Percentiles rank a stretch among this genome's conserved stretches.
phyloP scores from a whole-genome alignment of 2,888 invertebrate species.

The Coelinius sp. region DNA sequence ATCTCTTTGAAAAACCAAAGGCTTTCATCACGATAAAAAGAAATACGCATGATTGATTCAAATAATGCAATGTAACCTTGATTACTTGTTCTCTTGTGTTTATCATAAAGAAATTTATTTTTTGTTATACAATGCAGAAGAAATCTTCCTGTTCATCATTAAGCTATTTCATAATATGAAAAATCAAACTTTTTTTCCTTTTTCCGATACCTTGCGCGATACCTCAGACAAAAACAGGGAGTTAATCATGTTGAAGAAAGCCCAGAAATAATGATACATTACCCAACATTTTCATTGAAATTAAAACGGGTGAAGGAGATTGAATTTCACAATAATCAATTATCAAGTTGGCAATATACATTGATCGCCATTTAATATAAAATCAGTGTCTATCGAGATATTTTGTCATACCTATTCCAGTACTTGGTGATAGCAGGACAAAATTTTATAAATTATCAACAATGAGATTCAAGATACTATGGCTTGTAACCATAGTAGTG shows the following conservation, averaged over 20 bases:
- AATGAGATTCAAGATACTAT: background rate
- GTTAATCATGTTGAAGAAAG: background rate
- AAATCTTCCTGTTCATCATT: background rate
- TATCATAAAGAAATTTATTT: background rate
- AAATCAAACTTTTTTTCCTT: background rate
- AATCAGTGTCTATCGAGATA: background rate
- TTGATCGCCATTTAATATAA: slow-evolving; percentile 8
- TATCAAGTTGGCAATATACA: background rate
- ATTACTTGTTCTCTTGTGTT: background rate
- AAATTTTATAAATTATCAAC: background rate
- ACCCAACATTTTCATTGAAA: background rate
- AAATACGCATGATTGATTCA: background rate
- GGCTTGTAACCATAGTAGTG: background rate
- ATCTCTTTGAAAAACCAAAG: background rate
- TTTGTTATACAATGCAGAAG: background rate
- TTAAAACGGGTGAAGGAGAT: slow-evolving; percentile 12
- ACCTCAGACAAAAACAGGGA: background rate
- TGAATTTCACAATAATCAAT: slow-evolving; percentile 8
- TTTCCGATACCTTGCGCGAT: background rate
- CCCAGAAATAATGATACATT: background rate
- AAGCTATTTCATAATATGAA: too few relatives aligned
- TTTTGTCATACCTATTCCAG: background rate
- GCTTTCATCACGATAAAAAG: background rate
- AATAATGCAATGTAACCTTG: slow-evolving; percentile 21
- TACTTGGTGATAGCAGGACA: background rate